Percentiles rank a stretch among this genome's conserved stretches.
These are phyloP conservation scores for Atrina japonica DNA, from an alignment of 2,888 invertebrate genomes.

Conservation along the genomic window DNA sequence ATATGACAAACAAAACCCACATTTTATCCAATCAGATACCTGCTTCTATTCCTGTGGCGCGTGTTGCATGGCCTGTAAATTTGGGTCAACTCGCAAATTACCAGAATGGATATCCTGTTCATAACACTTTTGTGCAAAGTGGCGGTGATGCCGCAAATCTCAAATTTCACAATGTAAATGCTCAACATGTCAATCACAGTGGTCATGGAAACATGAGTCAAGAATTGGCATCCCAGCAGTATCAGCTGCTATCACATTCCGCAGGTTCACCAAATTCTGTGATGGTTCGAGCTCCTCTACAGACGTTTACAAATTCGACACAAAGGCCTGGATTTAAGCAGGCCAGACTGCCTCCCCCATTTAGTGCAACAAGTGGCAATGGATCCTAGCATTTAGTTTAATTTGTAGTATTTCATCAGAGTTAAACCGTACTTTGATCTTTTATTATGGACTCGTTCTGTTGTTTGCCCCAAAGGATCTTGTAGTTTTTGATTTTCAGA, in stretches of 20 bases:
- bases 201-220: constrained; percentile 19
- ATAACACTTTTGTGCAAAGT: constrained; percentile 24
- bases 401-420: background rate
- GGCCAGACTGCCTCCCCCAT: constrained; percentile 14
- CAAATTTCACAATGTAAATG: constrained; percentile 20
- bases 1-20: constrained; percentile 13
- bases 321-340: constrained; percentile 14
- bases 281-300: constrained; percentile 7
- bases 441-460: background rate
- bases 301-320: constrained; percentile 4
- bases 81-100: constrained; percentile 18
- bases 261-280: constrained; percentile 19
- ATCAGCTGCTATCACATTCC: constrained; percentile 15
- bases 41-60: constrained; percentile 10
- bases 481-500: too few species aligned
- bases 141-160: constrained; percentile 16
- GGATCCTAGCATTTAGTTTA: constrained; percentile 25
- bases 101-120: constrained; percentile 31
- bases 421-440: too few species aligned
- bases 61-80: constrained; percentile 24
- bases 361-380: constrained; percentile 32
- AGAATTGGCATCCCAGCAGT: constrained; percentile 20
- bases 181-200: constrained; percentile 23
- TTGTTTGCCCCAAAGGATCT: background rate
- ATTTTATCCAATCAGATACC: background rate